phyloP scores from a whole-genome alignment of 1,140 invertebrate genomes.

The Drosophila cardini region DNA sequence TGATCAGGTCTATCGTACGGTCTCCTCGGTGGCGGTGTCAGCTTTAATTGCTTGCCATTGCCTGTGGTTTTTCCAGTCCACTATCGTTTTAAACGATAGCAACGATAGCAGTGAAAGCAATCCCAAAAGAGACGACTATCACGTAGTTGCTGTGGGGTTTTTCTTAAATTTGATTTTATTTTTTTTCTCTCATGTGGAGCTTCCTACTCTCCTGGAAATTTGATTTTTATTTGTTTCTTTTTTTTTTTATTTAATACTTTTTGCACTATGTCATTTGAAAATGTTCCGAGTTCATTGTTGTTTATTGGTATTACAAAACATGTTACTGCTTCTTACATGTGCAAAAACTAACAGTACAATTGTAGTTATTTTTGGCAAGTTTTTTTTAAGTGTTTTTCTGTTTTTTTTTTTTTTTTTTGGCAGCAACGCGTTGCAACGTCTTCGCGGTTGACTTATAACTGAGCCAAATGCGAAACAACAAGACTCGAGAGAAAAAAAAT shows the following conservation, averaged over 20 bases:
- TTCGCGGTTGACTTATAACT: slow-evolving; percentile 72
- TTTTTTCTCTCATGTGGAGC: not conserved
- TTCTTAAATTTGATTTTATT: not conserved
- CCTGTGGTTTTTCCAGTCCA: slow-evolving; percentile 73
- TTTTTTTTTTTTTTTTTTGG: slow-evolving; percentile 10
- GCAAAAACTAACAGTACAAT: slow-evolving; percentile 22
- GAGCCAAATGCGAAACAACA: slow-evolving; percentile 34
- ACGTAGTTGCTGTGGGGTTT: slow-evolving; percentile 1
- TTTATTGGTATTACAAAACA: not conserved
- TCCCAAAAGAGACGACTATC: slow-evolving; percentile 9
- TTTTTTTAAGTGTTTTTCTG: not conserved
- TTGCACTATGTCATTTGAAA: slow-evolving; percentile 26
- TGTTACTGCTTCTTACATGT: slow-evolving; percentile 14
- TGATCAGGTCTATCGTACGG: not conserved
- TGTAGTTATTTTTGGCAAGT: too few relatives aligned
- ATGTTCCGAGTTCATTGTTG: slow-evolving; percentile 19
- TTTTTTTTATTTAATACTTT: slow-evolving; percentile 6
- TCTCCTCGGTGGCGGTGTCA: slow-evolving; percentile 35
- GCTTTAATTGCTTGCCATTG: slow-evolving; percentile 65
- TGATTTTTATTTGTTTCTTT: not conserved
- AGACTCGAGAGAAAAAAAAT: slow-evolving; percentile 21
- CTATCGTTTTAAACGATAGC: slow-evolving; percentile 53
- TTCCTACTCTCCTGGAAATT: slow-evolving; percentile 36
- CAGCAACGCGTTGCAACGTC: slow-evolving; percentile 61
- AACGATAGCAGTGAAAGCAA: slow-evolving; percentile 73